phyloP scores from a whole-genome alignment of 2,797 vertebrate species.

The Bryconaethiops microstoma region DNA sequence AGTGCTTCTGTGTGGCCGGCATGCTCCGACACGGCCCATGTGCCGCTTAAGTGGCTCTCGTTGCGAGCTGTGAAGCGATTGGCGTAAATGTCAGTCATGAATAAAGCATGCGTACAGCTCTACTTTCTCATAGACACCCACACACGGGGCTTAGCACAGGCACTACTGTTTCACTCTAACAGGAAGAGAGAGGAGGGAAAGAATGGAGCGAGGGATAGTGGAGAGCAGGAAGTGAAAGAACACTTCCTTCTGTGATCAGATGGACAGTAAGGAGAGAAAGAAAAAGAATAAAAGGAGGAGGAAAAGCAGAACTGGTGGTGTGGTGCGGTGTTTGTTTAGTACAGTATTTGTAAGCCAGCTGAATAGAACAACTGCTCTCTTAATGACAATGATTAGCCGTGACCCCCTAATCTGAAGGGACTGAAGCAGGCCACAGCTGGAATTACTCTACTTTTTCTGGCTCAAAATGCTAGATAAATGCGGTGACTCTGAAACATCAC shows the following conservation, averaged over 20 bases:
- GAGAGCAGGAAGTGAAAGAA: slow-evolving; percentile 18
- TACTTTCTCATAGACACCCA: slow-evolving; percentile 69
- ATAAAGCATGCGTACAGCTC: slow-evolving; percentile 75
- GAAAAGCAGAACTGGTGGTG: not conserved
- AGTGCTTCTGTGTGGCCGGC: slow-evolving; percentile 26
- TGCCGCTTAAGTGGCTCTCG: slow-evolving; percentile 70
- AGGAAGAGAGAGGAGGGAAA: slow-evolving; percentile 57
- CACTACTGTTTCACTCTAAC: slow-evolving; percentile 60
- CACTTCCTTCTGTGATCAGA: slow-evolving; percentile 30
- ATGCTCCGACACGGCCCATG: slow-evolving; percentile 60
- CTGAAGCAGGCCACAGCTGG: slow-evolving; percentile 54
- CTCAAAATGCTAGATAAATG: not conserved
- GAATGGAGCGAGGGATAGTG: not conserved
- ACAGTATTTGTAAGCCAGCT: slow-evolving; percentile 58
- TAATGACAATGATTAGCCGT: slow-evolving; percentile 69
- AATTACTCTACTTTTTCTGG: not conserved
- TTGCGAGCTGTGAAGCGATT: slow-evolving; percentile 67
- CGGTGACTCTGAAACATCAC: not conserved
- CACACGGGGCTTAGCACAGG: slow-evolving; percentile 65
- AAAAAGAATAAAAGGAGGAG: slow-evolving; percentile 16
- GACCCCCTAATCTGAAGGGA: slow-evolving; percentile 66
- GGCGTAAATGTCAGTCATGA: slow-evolving; percentile 76
- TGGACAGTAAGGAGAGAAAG: slow-evolving; percentile 37
- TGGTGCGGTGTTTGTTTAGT: slow-evolving; percentile 58
- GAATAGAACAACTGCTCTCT: slow-evolving; percentile 62